Conservation (phyloP, 2,797 vertebrate species). For the Pampus argenteus region DNA sequence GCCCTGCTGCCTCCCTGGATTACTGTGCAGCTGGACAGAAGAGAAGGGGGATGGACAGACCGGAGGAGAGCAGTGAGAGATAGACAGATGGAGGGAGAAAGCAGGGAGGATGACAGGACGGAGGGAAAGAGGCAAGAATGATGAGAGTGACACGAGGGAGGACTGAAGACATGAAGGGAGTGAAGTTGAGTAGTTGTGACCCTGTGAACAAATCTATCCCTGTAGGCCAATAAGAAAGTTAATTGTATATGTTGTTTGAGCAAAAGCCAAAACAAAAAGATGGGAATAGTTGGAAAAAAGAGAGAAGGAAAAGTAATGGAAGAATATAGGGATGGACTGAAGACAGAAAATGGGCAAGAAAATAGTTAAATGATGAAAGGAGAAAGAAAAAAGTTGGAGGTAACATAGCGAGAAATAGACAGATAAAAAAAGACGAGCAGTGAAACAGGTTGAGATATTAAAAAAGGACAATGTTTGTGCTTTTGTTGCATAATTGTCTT, state of each 20-base stretch:
- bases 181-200: constrained; percentile 7
- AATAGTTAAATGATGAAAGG: constrained; percentile 36
- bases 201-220: constrained; percentile 38
- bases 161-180: constrained; percentile 17
- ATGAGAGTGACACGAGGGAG: constrained; percentile 17
- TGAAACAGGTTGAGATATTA: not conserved
- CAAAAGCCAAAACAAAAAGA: constrained; percentile 13
- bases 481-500: not conserved
- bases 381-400: constrained; percentile 10
- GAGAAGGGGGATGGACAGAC: constrained; percentile 46
- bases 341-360: constrained; percentile 27
- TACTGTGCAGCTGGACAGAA: constrained; percentile 78
- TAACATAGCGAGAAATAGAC: not conserved
- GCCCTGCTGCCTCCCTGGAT: constrained; percentile 81
- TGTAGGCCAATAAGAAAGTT: constrained; percentile 8
- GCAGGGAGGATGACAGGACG: constrained; percentile 43
- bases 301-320: constrained; percentile 18
- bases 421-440: not conserved
- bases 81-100: constrained; percentile 43
- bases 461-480: constrained; percentile 1
- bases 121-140: constrained; percentile 37
- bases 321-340: constrained; percentile 11
- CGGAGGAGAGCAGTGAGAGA: constrained; percentile 47
- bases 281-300: constrained; percentile 16
- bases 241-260: not conserved